Base-by-base conservation (phyloP, 1,140 invertebrate genomes). In the Drosophila guanche region DNA sequence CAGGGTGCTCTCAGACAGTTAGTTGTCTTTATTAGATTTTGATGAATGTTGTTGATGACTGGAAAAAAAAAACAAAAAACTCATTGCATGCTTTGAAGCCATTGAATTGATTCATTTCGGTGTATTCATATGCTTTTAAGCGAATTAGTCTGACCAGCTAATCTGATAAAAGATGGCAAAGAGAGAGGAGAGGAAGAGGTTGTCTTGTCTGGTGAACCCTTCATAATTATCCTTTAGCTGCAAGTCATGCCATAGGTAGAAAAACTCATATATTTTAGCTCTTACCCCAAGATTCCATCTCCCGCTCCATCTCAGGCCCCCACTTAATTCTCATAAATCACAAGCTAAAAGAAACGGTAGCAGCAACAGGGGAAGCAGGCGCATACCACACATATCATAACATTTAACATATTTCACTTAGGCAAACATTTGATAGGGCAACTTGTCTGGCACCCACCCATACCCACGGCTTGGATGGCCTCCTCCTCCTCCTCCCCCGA, bases 331-430 rank as follows among this genome's bases (percentile, higher is more conserved):
- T 68, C 79, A 88, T 88, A 88, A 88, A 88, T 89, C 83, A 88
- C 57, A 62, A 27, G 40, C 23, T 50, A 72, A 48, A 55, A 25
- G 46, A 47, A 41, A 22, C 16, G 23, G 29, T 14, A n/a, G 54
- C 33, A 37, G 10, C 33, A 29, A 41, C 51, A 10, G 23, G 8
- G 57, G 25, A 41, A 43, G 45, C 29, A 52, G 8, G 25, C 40
- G 16, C 16, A 65, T 29, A 53, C 55, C 61, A 43, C 76, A 84
- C 79, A 84, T 84, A 79, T 83, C 65, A 84, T 84, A 84, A 63
- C 73, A 89, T 83, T 88, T 70, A 88, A 79, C 83, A 89, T 88
- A 88, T 89, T 89, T 83, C 83, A 88, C 84, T 88, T 88, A 83
- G 76, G 67, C 75, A 83, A 83, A 83, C 75, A 83, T 81, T 86